phyloP scores from a whole-genome alignment of 2,113 vertebrate genomes.

The Rhegmatorhina hoffmannsi region DNA sequence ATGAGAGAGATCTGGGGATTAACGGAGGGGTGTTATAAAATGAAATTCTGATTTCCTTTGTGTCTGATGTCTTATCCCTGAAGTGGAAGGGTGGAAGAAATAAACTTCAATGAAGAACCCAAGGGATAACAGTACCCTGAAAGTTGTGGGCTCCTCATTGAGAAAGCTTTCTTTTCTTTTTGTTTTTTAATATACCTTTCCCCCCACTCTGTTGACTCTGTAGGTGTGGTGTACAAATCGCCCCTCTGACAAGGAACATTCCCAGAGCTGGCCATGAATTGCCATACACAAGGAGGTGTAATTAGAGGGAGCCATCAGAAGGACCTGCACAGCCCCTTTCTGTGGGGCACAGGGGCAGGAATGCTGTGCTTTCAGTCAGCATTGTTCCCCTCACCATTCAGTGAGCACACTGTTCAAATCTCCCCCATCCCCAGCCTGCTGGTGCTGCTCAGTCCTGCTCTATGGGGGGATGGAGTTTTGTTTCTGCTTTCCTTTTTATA shows the following conservation, averaged over 20 bases:
- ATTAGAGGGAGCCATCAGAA: slow-evolving; percentile 42
- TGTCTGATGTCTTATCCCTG: neutral
- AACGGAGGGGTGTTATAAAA: neutral
- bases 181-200: neutral
- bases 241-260: neutral
- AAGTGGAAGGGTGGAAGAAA: neutral
- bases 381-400: slow-evolving; percentile 61
- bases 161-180: neutral
- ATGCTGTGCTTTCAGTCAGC: slow-evolving; percentile 33
- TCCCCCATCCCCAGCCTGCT: slow-evolving; percentile 14
- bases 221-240: neutral
- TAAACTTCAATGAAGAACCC: neutral
- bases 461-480: neutral
- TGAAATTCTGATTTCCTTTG: neutral
- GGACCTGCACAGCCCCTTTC: slow-evolving; percentile 28
- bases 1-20: slow-evolving; percentile 37
- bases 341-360: neutral
- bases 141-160: neutral
- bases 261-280: neutral
- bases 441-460: slow-evolving; percentile 17
- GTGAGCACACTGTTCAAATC: slow-evolving; percentile 6
- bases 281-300: slow-evolving; percentile 8
- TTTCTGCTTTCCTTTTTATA: neutral
- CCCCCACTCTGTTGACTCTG: neutral
- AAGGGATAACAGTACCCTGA: neutral